Percentiles rank a stretch among this genome's conserved stretches.
Conservation (phyloP, 2,888 invertebrate genomes). For the Eupithecia dodoneata region DNA sequence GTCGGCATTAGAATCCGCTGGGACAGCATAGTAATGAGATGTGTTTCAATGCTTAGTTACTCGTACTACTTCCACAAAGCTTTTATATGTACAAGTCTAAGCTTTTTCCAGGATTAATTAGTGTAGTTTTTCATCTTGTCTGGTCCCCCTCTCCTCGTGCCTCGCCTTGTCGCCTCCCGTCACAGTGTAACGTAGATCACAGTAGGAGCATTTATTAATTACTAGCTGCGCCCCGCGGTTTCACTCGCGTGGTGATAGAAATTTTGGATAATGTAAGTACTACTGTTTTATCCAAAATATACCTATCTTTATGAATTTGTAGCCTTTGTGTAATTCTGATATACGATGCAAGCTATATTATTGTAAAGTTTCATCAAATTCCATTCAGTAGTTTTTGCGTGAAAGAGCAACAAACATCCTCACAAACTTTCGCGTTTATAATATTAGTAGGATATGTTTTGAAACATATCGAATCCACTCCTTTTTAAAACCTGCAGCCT, state of each 20-base stretch:
- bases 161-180: conserved; percentile 34
- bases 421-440: too few relatives aligned
- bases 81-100: conserved; percentile 53
- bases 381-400: too few relatives aligned
- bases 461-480: not conserved
- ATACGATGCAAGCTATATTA: too few relatives aligned
- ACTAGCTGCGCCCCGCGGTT: too few relatives aligned
- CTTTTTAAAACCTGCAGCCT: not conserved
- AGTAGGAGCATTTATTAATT: not conserved
- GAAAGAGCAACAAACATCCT: too few relatives aligned
- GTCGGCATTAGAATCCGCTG: not conserved
- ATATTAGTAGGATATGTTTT: too few relatives aligned
- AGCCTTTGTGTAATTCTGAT: too few relatives aligned
- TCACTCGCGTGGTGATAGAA: too few relatives aligned
- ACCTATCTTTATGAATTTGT: too few relatives aligned
- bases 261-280: too few relatives aligned
- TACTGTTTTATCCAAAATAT: too few relatives aligned
- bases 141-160: conserved; percentile 42
- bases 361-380: too few relatives aligned
- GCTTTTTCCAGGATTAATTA: conserved; percentile 67
- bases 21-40: conserved; percentile 1
- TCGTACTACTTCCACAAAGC: conserved; percentile 23
- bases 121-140: conserved; percentile 65
- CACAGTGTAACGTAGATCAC: not conserved
- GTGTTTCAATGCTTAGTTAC: not conserved